Conservation (phyloP, 2,888 invertebrate genomes). For the Synanthedon formicaeformis region DNA sequence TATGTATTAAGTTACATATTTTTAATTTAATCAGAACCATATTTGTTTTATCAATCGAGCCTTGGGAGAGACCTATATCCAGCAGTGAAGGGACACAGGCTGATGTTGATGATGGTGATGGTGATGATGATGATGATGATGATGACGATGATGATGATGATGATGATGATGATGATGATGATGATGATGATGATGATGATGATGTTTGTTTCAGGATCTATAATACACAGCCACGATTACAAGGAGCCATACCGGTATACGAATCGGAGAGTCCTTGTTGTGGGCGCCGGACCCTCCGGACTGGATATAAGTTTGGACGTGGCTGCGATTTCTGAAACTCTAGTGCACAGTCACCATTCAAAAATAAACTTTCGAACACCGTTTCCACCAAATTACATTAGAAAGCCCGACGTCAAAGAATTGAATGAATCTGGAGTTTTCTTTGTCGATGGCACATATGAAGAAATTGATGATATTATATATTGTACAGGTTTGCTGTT, state of each 20-base stretch:
- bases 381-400: constrained; percentile 58
- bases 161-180: too few relatives aligned
- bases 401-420: constrained; percentile 64
- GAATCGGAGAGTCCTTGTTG: constrained; percentile 71
- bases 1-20: too few relatives aligned
- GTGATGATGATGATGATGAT: too few relatives aligned
- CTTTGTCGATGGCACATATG: constrained; percentile 72
- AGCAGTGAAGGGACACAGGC: too few relatives aligned
- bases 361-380: constrained; percentile 38
- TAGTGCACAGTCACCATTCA: constrained; percentile 68
- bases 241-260: constrained; percentile 71
- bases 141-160: too few relatives aligned
- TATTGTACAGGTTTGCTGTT: constrained; percentile 76
- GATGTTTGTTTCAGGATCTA: constrained; percentile 45
- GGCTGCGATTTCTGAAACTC: constrained; percentile 39
- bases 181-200: too few relatives aligned
- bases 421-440: constrained; percentile 61
- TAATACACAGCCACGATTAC: constrained; percentile 81
- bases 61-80: too few relatives aligned
- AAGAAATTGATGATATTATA: constrained; percentile 74
- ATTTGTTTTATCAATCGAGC: background rate
- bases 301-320: constrained; percentile 78
- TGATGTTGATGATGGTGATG: too few relatives aligned
- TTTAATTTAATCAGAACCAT: too few relatives aligned
- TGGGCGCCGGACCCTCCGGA: constrained; percentile 82